Percentiles rank a stretch among this genome's conserved stretches.
phyloP scores from a whole-genome alignment of 2,888 invertebrate genomes.

The Hecatera dysodea region DNA sequence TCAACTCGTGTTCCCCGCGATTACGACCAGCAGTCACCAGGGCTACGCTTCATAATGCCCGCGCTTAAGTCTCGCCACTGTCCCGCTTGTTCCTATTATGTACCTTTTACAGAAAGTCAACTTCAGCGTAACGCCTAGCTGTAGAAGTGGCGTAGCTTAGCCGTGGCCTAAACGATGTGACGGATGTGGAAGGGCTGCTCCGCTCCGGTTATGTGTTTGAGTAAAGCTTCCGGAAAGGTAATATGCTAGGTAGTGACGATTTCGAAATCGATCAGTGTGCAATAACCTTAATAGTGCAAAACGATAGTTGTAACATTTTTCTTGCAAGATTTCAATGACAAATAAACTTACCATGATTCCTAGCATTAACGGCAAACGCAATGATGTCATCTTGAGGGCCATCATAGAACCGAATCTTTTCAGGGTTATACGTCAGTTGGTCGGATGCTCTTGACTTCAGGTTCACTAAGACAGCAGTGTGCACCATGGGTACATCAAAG shows the following conservation, averaged over 20 bases:
- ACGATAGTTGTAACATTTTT: no score
- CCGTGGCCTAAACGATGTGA: neutral
- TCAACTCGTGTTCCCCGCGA: neutral
- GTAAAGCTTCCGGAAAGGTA: no score
- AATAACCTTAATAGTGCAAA: no score
- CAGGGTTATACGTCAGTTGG: slow-evolving; percentile 93
- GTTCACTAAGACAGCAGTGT: slow-evolving; percentile 96
- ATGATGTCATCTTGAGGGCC: slow-evolving; percentile 98
- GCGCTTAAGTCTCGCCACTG: neutral
- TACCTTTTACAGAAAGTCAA: neutral
- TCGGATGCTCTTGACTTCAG: slow-evolving; percentile 91
- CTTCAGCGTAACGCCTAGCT: neutral
- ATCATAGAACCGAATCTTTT: slow-evolving; percentile 91
- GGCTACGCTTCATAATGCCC: neutral
- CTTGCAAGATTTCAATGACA: no score
- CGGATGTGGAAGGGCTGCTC: neutral
- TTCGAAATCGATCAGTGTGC: no score
- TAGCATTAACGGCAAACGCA: slow-evolving; percentile 96
- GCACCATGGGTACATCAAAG: slow-evolving; percentile 97
- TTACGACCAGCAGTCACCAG: neutral
- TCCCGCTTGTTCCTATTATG: neutral
- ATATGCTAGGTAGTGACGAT: no score
- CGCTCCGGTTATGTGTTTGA: neutral
- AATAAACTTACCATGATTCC: slow-evolving; percentile 88
- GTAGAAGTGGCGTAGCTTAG: neutral